Conservation (phyloP, 2,888 invertebrate species). For the Caenorhabditis sp. region DNA sequence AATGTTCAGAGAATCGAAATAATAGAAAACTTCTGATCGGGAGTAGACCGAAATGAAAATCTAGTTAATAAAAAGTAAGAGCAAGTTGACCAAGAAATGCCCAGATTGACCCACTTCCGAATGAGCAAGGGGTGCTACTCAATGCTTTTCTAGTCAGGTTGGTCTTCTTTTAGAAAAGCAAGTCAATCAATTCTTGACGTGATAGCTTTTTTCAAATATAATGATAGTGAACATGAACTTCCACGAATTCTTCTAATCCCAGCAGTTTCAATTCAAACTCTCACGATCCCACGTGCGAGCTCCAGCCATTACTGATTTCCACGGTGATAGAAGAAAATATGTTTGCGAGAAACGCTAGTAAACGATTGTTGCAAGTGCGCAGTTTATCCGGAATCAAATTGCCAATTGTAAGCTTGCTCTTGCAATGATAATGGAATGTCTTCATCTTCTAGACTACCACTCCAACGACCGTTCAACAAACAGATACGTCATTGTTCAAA, state of each 20-base stretch:
- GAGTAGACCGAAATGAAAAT: neutral
- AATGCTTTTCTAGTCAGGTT: too few relatives aligned
- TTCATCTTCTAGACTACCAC: neutral
- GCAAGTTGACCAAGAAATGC: too few relatives aligned
- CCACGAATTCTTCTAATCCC: too few relatives aligned
- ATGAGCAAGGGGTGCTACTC: too few relatives aligned
- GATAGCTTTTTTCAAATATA: neutral
- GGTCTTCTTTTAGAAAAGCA: too few relatives aligned
- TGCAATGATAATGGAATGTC: neutral
- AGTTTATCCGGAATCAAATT: neutral
- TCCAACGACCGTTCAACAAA: neutral
- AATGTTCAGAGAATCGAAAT: neutral
- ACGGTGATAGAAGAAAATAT: conserved; percentile 1
- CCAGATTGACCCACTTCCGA: too few relatives aligned
- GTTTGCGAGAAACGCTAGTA: conserved; percentile 22
- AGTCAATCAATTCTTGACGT: too few relatives aligned
- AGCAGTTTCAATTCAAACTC: too few relatives aligned
- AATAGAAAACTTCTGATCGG: neutral
- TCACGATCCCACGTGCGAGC: too few relatives aligned
- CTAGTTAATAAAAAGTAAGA: too few relatives aligned
- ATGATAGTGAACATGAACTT: neutral
- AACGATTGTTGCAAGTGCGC: conserved; percentile 6
- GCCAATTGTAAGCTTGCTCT: neutral
- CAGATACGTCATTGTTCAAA: neutral
- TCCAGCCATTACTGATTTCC: too few relatives aligned